Evolutionary conservation across 1,140 invertebrate species (phyloP).

Genomic region (Musca vetustissima): DNA sequence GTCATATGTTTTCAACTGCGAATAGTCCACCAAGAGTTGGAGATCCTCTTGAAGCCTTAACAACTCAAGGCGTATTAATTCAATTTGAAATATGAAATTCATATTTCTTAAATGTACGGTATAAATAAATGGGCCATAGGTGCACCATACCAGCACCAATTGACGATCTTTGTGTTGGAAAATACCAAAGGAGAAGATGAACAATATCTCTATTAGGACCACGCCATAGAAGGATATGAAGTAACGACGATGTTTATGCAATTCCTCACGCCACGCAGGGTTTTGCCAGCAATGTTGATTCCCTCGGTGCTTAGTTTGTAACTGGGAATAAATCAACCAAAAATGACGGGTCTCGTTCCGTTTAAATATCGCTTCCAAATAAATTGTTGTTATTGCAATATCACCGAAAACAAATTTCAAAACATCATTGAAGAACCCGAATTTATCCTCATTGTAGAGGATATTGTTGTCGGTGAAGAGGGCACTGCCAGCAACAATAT

Average conservation of each 20-base stretch:
- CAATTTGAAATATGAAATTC: slow-evolving; percentile 40
- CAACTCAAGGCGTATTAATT: slow-evolving; percentile 39
- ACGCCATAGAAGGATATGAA: not conserved
- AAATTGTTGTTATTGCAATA: slow-evolving; percentile 30
- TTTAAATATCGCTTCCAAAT: slow-evolving; percentile 35
- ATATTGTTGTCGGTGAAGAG: not conserved
- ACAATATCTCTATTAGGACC: slow-evolving; percentile 23
- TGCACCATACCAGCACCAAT: slow-evolving; percentile 37
- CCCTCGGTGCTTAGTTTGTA: not conserved
- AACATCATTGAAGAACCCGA: slow-evolving; percentile 26
- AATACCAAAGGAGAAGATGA: slow-evolving; percentile 15
- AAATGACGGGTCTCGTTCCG: slow-evolving; percentile 32
- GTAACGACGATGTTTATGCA: not conserved
- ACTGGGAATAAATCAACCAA: slow-evolving; percentile 32
- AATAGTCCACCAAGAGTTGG: slow-evolving; percentile 36
- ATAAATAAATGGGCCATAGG: slow-evolving; percentile 36
- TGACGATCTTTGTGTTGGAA: slow-evolving; percentile 25
- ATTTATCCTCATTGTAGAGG: slow-evolving; percentile 14
- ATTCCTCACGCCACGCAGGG: not conserved
- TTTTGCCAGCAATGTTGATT: not conserved
- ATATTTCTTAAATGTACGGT: slow-evolving; percentile 37
- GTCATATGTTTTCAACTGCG: no score
- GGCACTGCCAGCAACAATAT: not conserved
- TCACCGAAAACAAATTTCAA: slow-evolving; percentile 6
- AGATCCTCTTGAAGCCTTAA: slow-evolving; percentile 35